Conservation (phyloP, 2,888 invertebrate genomes). For the Ryuthela nishihirai region DNA sequence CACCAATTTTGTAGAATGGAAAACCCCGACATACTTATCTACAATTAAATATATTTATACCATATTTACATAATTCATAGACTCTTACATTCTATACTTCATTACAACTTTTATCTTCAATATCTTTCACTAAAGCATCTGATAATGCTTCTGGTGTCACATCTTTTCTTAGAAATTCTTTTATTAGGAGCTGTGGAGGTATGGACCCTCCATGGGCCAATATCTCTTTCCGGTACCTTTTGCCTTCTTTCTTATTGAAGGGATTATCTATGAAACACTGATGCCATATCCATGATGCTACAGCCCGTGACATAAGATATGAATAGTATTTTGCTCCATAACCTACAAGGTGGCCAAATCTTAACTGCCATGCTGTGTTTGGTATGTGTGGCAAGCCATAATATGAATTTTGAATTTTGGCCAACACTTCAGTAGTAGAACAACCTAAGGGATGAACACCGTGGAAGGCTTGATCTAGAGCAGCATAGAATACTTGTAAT, state of each 20-base stretch:
- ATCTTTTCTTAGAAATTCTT: conserved; percentile 24
- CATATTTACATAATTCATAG: too few relatives aligned
- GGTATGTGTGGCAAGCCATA: conserved; percentile 81
- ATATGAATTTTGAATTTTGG: conserved; percentile 72
- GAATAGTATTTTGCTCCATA: conserved; percentile 99
- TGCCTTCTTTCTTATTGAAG: conserved; percentile 68
- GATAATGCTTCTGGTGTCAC: conserved; percentile 30
- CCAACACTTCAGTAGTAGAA: conserved; percentile 68
- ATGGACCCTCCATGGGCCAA: conserved; percentile 83
- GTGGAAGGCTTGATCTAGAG: conserved; percentile 87
- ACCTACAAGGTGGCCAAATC: conserved; percentile 94
- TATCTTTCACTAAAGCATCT: conserved; percentile 31
- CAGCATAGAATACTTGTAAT: conserved; percentile 84
- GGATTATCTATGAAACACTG: conserved; percentile 75
- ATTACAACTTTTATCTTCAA: conserved; percentile 5
- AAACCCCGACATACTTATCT: too few relatives aligned
- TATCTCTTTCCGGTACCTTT: conserved; percentile 69
- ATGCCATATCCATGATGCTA: conserved; percentile 92
- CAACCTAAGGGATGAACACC: conserved; percentile 56
- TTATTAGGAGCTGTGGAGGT: conserved; percentile 70
- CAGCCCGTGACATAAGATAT: conserved; percentile 88
- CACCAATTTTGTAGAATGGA: too few relatives aligned
- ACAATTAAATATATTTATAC: too few relatives aligned
- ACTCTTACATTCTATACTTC: too few relatives aligned
- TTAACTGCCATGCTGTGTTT: conserved; percentile 90